A percentile compares a stretch with the other conserved stretches of the same genome.
phyloP scores from a whole-genome alignment of 2,888 invertebrate genomes.

The Brachypalpus laphriformis region DNA sequence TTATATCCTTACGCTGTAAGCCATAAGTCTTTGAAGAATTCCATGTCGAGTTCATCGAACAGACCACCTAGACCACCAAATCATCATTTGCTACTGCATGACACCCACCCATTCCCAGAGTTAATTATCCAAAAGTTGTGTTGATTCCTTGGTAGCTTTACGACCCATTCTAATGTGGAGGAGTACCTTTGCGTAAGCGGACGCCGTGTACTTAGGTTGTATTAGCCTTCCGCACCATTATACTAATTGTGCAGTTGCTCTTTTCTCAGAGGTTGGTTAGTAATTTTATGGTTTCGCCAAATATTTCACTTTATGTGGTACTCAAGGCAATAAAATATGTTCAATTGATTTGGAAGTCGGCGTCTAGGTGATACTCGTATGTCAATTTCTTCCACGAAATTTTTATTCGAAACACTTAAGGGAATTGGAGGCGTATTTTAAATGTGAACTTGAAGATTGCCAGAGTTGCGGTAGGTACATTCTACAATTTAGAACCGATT shows the following conservation, averaged over 20 bases:
- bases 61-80: conserved; percentile 9
- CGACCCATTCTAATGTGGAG: conserved; percentile 9
- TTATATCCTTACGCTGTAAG: background rate
- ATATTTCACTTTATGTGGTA: conserved; percentile 14
- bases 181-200: background rate
- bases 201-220: background rate
- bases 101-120: conserved; percentile 5
- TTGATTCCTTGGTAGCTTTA: conserved; percentile 21
- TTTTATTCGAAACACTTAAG: conserved; percentile 36
- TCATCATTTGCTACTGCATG: conserved; percentile 16
- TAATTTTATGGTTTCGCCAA: conserved; percentile 29
- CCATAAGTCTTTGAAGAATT: conserved; percentile 17
- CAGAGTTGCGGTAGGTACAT: background rate
- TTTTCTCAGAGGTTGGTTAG: background rate
- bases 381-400: background rate
- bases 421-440: conserved; percentile 10
- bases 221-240: conserved; percentile 31
- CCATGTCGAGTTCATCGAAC: background rate
- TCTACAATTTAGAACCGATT: background rate
- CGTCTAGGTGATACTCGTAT: background rate
- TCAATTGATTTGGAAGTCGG: conserved; percentile 40
- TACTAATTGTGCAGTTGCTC: conserved; percentile 42
- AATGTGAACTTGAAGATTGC: too few relatives aligned
- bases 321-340: conserved; percentile 33
- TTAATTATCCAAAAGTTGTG: conserved; percentile 57